Evolutionary conservation across 2,797 vertebrate genomes (phyloP), one percentile per base, ranked within the genome.

Genomic region (Ctenopoma kingsleyae): DNA sequence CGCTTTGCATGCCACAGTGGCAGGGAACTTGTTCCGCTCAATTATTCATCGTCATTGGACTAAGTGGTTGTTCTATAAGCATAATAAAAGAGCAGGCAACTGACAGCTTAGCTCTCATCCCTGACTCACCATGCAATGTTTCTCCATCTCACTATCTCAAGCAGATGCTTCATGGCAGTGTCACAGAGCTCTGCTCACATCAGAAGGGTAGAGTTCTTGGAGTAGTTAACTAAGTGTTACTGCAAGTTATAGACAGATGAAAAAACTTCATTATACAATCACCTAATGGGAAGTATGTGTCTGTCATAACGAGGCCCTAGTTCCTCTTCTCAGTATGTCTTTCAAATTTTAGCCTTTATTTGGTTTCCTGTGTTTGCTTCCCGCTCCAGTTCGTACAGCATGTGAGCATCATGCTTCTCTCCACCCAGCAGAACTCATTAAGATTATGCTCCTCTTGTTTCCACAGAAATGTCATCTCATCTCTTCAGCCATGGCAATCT

Each of bases 401-500:
- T 73, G 79, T 76, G 78, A 76, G 86, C 64, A 77, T 78, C 70
- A 85, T 87, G 93, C 90, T 91, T 87, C 88, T 92, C 74, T 92
- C 94, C 90, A 93, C 93, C 90, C 90, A 83, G 90, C 80, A 85
- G 89, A 94, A 94, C 89, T 94, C 92, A 95, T 96, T 96, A 96
- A 91, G 94, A 96, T 96, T 95, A 97, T 92, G 92, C 93, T 95
- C 92, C 94, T 95, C 87, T 92, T 94, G 87, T 93, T 95, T 95
- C 91, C 78, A 86, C 88, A 89, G 92, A 93, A 93, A 85, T 93
- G 87, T 81, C 87, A 93, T 89, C 83, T 81, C 74, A 61, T 87
- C 94, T 92, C 83, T 91, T 83, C 85, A 78, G 91, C 85, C 88
- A 86, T 91, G 90, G 80, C 86, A 93, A 87, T 93, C 92, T 93